Conservation (phyloP, 2,888 invertebrate species). For the Tetheella fluctuosa region DNA sequence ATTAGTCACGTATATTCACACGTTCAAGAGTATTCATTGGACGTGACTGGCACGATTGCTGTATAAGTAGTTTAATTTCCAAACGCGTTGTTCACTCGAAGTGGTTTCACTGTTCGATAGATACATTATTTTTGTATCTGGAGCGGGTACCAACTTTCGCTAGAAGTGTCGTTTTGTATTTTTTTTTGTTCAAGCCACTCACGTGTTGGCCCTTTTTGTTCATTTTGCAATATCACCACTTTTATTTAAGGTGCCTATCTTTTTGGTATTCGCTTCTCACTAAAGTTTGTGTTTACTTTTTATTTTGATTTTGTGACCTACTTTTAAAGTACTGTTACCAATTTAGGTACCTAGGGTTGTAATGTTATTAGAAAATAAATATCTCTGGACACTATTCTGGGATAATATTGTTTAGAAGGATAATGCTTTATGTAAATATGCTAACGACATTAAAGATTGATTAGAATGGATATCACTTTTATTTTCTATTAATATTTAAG, state of each 20-base stretch:
- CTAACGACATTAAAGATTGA: not conserved
- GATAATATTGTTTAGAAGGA: too few relatives aligned
- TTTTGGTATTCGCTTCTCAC: not conserved
- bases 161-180: slow-evolving; percentile 38
- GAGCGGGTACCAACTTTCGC: slow-evolving; percentile 67
- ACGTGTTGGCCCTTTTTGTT: slow-evolving; percentile 27
- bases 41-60: slow-evolving; percentile 43
- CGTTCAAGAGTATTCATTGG: slow-evolving; percentile 37
- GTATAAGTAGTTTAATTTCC: slow-evolving; percentile 50
- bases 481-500: not conserved
- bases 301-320: not conserved
- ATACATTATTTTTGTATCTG: slow-evolving; percentile 66
- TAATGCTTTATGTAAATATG: not conserved
- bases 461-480: not conserved
- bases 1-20: slow-evolving; percentile 41
- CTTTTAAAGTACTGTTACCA: not conserved
- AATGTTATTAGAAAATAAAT: too few relatives aligned
- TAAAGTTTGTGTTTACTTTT: not conserved
- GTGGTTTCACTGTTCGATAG: slow-evolving; percentile 72
- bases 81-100: slow-evolving; percentile 51
- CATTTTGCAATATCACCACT: slow-evolving; percentile 24
- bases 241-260: not conserved
- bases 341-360: not conserved
- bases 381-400: too few relatives aligned
- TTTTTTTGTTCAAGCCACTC: slow-evolving; percentile 30